These are phyloP conservation scores for Phymorhynchus buccinoides DNA, from an alignment of 1,140 invertebrate genomes.

Conservation along the genomic window DNA sequence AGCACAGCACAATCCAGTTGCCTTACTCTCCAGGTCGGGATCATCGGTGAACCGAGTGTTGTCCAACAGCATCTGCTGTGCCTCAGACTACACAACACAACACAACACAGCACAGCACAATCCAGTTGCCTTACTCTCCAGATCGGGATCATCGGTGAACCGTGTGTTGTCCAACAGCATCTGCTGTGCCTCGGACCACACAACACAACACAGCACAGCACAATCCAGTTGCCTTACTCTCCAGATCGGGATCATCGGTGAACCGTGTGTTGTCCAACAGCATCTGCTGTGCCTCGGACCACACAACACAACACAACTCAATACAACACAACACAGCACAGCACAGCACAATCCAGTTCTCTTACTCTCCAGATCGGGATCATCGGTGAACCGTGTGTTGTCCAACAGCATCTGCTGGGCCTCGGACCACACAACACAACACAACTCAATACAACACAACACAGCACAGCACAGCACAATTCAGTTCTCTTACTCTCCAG, in stretches of 20 bases:
- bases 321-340: no score
- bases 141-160: slow-evolving; percentile 95
- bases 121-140: slow-evolving; percentile 79
- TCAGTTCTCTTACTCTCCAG: slow-evolving; percentile 79
- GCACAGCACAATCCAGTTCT: neutral
- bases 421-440: no score
- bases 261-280: slow-evolving; percentile 93
- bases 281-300: slow-evolving; percentile 97
- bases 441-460: no score
- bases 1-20: no score
- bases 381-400: slow-evolving; percentile 94
- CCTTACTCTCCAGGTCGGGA: slow-evolving; percentile 86
- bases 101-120: no score
- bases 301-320: no score
- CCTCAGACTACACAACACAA: no score
- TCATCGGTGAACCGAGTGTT: slow-evolving; percentile 96
- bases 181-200: slow-evolving; percentile 98
- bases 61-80: slow-evolving; percentile 93
- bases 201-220: no score
- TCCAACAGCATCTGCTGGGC: slow-evolving; percentile 95
- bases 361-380: slow-evolving; percentile 88
- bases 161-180: slow-evolving; percentile 92
- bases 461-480: no score
- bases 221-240: slow-evolving; percentile 76
- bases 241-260: slow-evolving; percentile 93